Base-by-base conservation (phyloP, 1,140 invertebrate genomes). In the Euschistus heros region DNA sequence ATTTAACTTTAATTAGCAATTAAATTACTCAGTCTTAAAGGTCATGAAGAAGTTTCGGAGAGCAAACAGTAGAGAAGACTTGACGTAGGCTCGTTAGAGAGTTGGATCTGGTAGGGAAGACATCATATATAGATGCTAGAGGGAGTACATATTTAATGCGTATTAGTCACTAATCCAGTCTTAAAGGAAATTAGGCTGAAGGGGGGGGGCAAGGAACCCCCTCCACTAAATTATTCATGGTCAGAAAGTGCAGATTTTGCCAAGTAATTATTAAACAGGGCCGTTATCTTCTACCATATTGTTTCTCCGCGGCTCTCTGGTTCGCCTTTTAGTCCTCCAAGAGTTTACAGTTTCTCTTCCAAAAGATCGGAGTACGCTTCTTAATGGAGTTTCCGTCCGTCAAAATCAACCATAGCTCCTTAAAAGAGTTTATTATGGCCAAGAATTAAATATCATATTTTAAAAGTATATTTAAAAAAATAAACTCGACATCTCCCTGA, bases 211-310 rank as follows among this genome's bases (percentile, higher is more conserved):
- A 20, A 20, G 22, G n/a, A 8, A 6, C 47, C 47, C 47, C 47
- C 47, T 14, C 6, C 5, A 6, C 47, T 50, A 50, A 50, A 50
- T 50, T 4, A 50, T 50, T 50, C 47, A 50, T 50, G n/a, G 22
- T 18, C 47, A 50, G 47, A 50, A 50, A 50, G 47, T 50, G 47
- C 47, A 50, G 47, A 50, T 50, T 50, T 50, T 50, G 22, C 47
- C 10, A 6, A 50, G 47, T 50, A 50, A 50, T 50, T 20, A 50
- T 50, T 50, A 18, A 50, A 50, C n/a, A 22, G n/a, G n/a, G 6
- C n/a, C 47, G n/a, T 22, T 50, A 50, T 50, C 47, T 50, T 50
- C 47, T 50, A 50, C 47, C 47, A 50, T 50, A 50, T 50, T 50
- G 47, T 50, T 50, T 14, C 47, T 22, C 22, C 0, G 6, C 46